Evolutionary conservation across 2,888 invertebrate species (phyloP).

Genomic region (Agrochola lota): DNA sequence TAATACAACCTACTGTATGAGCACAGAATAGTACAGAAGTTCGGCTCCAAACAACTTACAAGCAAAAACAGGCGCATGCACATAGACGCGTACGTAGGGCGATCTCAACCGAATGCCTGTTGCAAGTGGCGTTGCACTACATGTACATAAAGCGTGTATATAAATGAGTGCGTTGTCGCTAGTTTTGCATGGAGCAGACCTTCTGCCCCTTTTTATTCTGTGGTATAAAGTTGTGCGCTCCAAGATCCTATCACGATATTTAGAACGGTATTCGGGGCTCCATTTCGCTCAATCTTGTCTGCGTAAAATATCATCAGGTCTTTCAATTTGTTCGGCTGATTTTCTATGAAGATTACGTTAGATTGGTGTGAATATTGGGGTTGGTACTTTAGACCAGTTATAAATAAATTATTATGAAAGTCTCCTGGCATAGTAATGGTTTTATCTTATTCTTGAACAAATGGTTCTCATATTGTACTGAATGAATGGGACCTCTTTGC

Average conservation of each 20-base stretch:
- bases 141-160: not conserved
- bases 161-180: not conserved
- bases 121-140: not conserved
- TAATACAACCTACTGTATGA: slow-evolving; percentile 25
- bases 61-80: too few relatives aligned
- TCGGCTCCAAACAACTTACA: not conserved
- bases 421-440: not conserved
- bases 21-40: not conserved
- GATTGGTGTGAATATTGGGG: slow-evolving; percentile 24
- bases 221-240: slow-evolving; percentile 37
- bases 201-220: slow-evolving; percentile 11
- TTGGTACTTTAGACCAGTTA: not conserved
- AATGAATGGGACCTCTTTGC: not conserved
- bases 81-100: not conserved
- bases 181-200: not conserved
- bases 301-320: slow-evolving; percentile 44
- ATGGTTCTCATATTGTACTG: not conserved
- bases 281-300: slow-evolving; percentile 46
- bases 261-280: slow-evolving; percentile 54
- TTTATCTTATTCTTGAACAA: not conserved
- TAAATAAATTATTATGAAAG: slow-evolving; percentile 16
- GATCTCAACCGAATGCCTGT: not conserved
- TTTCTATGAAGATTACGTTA: slow-evolving; percentile 31
- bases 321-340: slow-evolving; percentile 56
- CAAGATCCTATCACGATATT: slow-evolving; percentile 59